Conservation (phyloP, 2,113 vertebrate species). For the Cyprinus carpio region DNA sequence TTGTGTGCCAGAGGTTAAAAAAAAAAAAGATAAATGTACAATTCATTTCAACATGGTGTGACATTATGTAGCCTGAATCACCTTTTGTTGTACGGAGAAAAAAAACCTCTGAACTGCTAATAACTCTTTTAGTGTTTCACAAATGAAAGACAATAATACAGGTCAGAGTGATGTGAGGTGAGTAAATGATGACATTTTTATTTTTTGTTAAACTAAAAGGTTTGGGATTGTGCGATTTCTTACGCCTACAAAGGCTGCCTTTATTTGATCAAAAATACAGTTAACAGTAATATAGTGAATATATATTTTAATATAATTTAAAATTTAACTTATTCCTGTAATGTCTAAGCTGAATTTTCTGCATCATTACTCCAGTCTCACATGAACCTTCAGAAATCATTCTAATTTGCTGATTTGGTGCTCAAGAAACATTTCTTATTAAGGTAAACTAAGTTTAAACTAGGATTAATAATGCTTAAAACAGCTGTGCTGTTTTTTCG, state of each 20-base stretch:
- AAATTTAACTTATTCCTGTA: neutral
- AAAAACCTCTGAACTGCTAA: neutral
- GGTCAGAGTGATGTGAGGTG: neutral
- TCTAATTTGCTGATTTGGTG: neutral
- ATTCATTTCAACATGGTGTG: neutral
- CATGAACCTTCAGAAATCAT: neutral
- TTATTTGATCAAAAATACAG: neutral
- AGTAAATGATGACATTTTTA: neutral
- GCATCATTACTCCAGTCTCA: neutral
- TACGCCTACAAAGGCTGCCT: neutral
- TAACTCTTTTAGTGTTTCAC: neutral
- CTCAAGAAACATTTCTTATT: neutral
- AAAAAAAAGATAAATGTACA: neutral
- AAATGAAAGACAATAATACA: conserved; percentile 3
- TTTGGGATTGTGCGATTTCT: neutral
- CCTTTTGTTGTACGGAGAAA: neutral
- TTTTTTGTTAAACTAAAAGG: neutral
- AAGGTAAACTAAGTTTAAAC: neutral
- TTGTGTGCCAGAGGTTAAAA: neutral
- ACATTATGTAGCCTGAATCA: neutral
- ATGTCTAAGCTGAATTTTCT: neutral
- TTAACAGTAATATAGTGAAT: neutral
- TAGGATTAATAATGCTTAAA: neutral
- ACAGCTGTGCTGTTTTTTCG: neutral
- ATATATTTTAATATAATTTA: neutral